Base-by-base conservation (phyloP, 2,888 invertebrate genomes). In the Lypha dubia region DNA sequence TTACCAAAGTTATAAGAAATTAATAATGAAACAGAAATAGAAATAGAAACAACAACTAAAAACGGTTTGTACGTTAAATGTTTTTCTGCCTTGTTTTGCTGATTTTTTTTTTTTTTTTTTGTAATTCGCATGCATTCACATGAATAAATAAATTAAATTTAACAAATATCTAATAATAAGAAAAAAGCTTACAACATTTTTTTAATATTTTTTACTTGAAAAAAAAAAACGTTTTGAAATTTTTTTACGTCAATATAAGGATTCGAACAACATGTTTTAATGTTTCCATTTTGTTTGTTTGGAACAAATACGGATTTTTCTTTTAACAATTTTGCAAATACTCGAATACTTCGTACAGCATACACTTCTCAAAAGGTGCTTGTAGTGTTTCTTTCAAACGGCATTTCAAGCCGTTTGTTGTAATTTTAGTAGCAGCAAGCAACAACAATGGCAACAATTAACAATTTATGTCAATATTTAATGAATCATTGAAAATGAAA, bases 301-400 rank as follows among this genome's bases (percentile, higher is more conserved):
- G 41, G n/a, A 20, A 67, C 56, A 35, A 76, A 67, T 35, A 65
- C 65, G 56, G 44, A 56, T 22, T 51, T 75, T 56, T 41, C 51
- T 80, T 80, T 65, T 68, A 81, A 81, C 70, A 63, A 53, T 76
- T 76, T 75, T 75, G 81, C 60, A 81, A 81, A 75, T 75, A 75
- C 51, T 63, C 28, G 28, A 28, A 28, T 28, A 28, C 28, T 28
- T 28, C 44, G 63, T n/a, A 49, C 41, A 46, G 28, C 68, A 68
- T 3, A 53, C 67, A 75, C 58, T 58, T 58, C 44, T 58, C 58
- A 71, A 79, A 65, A 73, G 79, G 73, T 73, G 65, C 79, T 62
- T 53, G 41, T 44, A 17, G 15, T 75, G 3, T 20, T 38, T 65
- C 3, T 41, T 70, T 44, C 46, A 60, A 60, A 73, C 58, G 41